Evolutionary conservation across 2,888 invertebrate species (phyloP).

Genomic region (Diachrysia chrysitis): DNA sequence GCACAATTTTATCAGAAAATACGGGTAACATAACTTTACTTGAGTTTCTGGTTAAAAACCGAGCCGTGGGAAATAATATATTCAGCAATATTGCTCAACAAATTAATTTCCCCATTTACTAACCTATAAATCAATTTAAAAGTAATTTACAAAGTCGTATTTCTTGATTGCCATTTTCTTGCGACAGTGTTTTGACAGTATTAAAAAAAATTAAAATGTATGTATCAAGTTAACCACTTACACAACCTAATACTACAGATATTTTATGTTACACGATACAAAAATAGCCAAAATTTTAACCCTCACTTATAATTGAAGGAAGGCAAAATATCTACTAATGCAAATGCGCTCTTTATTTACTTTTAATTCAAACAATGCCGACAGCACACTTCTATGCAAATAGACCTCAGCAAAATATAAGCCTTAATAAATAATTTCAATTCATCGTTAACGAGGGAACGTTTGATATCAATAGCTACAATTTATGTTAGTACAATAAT

Average conservation of each 20-base stretch:
- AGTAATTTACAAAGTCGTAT: not conserved
- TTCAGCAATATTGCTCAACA: not conserved
- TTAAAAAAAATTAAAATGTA: no score
- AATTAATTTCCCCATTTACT: conserved; percentile 7
- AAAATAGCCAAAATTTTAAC: no score
- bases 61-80: conserved; percentile 9
- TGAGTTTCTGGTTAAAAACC: conserved; percentile 1
- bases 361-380: conserved; percentile 4
- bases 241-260: no score
- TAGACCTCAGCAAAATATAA: not conserved
- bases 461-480: conserved; percentile 6
- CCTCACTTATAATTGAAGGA: no score
- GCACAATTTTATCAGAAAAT: no score
- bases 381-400: conserved; percentile 3
- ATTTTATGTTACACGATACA: no score
- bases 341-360: not conserved
- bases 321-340: not conserved
- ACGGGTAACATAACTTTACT: no score
- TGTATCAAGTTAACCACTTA: no score
- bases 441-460: conserved; percentile 14
- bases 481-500: conserved; percentile 21
- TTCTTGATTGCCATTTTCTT: not conserved
- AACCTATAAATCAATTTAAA: conserved; percentile 15
- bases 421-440: not conserved
- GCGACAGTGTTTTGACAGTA: not conserved